These are phyloP conservation scores for Vesta saturnalis DNA, from an alignment of 2,888 invertebrate species.

Conservation along the genomic window DNA sequence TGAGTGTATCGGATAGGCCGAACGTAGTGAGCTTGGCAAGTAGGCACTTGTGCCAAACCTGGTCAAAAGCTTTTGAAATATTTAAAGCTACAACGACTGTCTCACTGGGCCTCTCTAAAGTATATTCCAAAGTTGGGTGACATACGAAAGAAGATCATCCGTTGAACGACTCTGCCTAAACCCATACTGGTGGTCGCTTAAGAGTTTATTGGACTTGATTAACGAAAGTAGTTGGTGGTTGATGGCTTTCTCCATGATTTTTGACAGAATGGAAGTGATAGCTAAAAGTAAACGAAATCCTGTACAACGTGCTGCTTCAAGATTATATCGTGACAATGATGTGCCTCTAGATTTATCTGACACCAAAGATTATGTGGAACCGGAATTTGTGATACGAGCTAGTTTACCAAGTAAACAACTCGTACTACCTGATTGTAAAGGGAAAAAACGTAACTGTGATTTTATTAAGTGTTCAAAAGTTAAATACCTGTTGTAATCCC, in stretches of 20 bases:
- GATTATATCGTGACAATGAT: conserved; percentile 72
- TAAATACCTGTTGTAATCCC: conserved; percentile 78
- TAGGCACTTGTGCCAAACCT: no score
- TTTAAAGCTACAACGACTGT: no score
- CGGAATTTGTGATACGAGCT: conserved; percentile 80
- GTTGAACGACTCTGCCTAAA: no score
- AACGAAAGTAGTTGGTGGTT: no score
- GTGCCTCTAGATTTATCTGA: conserved; percentile 46
- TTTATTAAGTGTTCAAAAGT: conserved; percentile 78
- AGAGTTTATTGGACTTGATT: no score
- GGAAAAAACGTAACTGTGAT: conserved; percentile 73
- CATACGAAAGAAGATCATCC: no score
- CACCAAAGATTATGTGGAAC: conserved; percentile 66
- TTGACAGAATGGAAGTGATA: no score
- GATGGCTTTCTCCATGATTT: no score
- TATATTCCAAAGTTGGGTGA: conserved; percentile 13
- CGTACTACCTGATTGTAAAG: conserved; percentile 67
- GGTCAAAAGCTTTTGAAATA: no score
- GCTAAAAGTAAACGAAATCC: conserved; percentile 67
- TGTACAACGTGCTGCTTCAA: conserved; percentile 77
- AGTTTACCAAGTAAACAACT: conserved; percentile 72
- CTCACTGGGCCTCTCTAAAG: conserved; percentile 20
- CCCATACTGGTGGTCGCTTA: no score
- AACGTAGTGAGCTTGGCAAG: no score
- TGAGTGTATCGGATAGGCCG: no score